Evolutionary conservation across 1,140 invertebrate genomes (phyloP).

Genomic region (Mamestra configurata): DNA sequence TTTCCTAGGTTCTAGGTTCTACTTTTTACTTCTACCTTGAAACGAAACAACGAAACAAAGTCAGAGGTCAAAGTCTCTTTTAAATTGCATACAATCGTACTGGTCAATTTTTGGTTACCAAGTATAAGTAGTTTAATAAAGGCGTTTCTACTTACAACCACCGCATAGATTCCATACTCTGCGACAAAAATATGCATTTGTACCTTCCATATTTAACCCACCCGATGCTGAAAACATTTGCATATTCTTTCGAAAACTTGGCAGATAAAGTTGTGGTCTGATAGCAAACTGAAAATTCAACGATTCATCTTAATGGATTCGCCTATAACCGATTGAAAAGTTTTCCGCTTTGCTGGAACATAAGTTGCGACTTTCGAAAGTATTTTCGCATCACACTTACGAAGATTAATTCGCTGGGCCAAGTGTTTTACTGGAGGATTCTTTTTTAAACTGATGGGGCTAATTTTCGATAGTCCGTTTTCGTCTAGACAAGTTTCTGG

Average conservation of each 20-base stretch:
- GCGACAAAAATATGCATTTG: neutral
- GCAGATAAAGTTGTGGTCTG: slow-evolving; percentile 30
- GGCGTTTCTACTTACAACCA: no score
- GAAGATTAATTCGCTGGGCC: slow-evolving; percentile 20
- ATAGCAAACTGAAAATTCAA: slow-evolving; percentile 52
- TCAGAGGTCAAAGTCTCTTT: no score
- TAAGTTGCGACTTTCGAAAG: slow-evolving; percentile 29
- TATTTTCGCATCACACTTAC: slow-evolving; percentile 32
- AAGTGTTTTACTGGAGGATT: slow-evolving; percentile 7
- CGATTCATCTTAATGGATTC: slow-evolving; percentile 45
- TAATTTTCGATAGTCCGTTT: slow-evolving; percentile 7
- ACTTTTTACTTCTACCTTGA: no score
- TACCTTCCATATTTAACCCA: slow-evolving; percentile 3
- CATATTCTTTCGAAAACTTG: slow-evolving; percentile 33
- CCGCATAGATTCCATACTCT: no score
- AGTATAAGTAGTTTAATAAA: no score
- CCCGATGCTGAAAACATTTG: slow-evolving; percentile 20
- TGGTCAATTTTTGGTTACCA: no score
- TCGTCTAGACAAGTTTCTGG: neutral
- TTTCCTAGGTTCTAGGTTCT: no score
- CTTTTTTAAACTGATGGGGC: neutral
- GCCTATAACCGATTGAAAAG: slow-evolving; percentile 41
- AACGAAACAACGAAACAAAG: no score
- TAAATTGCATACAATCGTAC: no score
- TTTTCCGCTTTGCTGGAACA: slow-evolving; percentile 45